Conservation (phyloP, 2,797 vertebrate species). For the Scolopax bukidnonensis region DNA sequence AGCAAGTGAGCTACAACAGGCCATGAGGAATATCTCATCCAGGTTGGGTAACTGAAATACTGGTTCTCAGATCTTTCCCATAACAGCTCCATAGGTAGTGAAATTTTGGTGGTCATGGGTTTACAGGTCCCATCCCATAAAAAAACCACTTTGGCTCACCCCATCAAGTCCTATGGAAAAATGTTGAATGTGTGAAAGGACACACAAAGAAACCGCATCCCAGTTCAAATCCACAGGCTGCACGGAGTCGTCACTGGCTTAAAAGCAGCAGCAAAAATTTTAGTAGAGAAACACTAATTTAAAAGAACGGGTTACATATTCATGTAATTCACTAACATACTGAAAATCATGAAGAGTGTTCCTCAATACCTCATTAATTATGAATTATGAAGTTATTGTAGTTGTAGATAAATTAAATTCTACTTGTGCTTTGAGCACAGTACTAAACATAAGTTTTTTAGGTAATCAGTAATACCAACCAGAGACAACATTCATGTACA, state of each 20-base stretch:
- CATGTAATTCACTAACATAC: neutral
- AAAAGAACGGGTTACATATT: neutral
- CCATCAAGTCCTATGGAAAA: neutral
- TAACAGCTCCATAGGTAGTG: neutral
- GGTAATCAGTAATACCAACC: neutral
- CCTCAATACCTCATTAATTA: neutral
- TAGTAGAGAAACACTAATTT: neutral
- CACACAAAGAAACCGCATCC: neutral
- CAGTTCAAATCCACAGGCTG: neutral
- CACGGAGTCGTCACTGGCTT: neutral
- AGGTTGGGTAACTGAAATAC: neutral
- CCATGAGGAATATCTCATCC: neutral
- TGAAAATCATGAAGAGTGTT: neutral
- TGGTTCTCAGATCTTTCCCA: neutral
- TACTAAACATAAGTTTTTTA: neutral
- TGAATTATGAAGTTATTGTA: neutral
- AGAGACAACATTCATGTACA: neutral
- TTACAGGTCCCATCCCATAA: neutral
- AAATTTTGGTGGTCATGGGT: neutral
- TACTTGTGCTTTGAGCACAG: neutral
- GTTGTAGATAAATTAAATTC: neutral
- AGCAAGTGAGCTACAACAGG: neutral
- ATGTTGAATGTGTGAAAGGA: neutral
- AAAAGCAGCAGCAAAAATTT: constrained; percentile 30
- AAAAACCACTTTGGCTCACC: neutral